Evolutionary conservation across 2,888 invertebrate genomes (phyloP).

Genomic region (Cantharis rustica): DNA sequence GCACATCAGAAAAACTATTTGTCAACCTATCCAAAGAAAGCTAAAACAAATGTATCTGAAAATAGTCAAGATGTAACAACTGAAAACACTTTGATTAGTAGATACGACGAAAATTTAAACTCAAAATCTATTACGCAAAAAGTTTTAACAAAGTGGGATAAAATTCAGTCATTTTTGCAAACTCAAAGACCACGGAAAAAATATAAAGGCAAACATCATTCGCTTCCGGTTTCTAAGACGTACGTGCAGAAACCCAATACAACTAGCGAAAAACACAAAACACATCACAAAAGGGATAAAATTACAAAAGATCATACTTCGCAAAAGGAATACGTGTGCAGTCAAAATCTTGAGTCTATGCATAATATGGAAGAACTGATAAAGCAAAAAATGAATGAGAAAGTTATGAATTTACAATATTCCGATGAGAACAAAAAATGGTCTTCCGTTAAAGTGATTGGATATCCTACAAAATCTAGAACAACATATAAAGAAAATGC

Average conservation of each 20-base stretch:
- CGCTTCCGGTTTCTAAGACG: not conserved
- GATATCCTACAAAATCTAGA: not conserved
- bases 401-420: not conserved
- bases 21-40: not conserved
- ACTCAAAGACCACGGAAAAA: not conserved
- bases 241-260: not conserved
- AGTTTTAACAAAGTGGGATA: not conserved
- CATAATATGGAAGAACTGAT: not conserved
- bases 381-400: not conserved
- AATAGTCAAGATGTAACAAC: not conserved
- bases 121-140: not conserved
- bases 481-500: not conserved
- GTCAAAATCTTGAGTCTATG: not conserved
- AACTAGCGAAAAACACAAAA: not conserved
- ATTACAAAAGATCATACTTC: not conserved
- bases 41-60: not conserved
- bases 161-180: not conserved
- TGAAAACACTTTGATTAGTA: not conserved
- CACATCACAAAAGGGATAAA: not conserved
- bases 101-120: not conserved
- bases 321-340: not conserved
- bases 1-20: not conserved
- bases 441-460: not conserved
- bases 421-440: not conserved
- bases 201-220: not conserved